Conservation (phyloP, 2,888 invertebrate species). For the Leptopilina drosophilae region DNA sequence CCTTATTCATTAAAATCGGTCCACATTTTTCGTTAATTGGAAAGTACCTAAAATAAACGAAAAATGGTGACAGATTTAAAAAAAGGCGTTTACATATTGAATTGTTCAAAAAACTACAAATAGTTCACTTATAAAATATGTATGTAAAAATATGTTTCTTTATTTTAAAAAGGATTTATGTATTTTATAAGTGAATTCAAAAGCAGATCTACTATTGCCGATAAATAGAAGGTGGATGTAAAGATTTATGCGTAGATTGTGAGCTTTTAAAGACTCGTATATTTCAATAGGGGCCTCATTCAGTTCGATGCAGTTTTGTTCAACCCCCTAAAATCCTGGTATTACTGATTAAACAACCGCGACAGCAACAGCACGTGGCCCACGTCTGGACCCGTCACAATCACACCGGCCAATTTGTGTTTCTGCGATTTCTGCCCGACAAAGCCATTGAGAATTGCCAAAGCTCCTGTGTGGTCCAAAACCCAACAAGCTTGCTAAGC, state of each 20-base stretch:
- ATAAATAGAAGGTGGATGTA: conserved; percentile 15
- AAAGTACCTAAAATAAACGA: no score
- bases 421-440: conserved; percentile 71
- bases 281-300: conserved; percentile 62
- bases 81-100: no score
- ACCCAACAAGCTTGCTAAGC: conserved; percentile 39
- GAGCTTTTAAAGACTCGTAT: conserved; percentile 53
- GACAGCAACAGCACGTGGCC: conserved; percentile 72
- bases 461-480: conserved; percentile 32
- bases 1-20: no score
- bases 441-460: conserved; percentile 52
- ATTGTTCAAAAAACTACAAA: no score
- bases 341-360: conserved; percentile 75
- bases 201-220: conserved; percentile 24
- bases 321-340: conserved; percentile 68
- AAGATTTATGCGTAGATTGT: conserved; percentile 23
- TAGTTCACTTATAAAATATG: no score
- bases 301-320: conserved; percentile 60
- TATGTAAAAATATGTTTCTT: no score
- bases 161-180: no score
- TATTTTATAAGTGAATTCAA: conserved; percentile 1
- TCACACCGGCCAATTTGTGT: conserved; percentile 76
- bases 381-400: conserved; percentile 73
- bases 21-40: background rate
- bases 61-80: no score